Evolutionary conservation across 37 sponge, comb jelly and placozoan species (phyloP), one percentile per base, ranked within the genome.

Genomic region (Chondrilla cf. caribensis): DNA sequence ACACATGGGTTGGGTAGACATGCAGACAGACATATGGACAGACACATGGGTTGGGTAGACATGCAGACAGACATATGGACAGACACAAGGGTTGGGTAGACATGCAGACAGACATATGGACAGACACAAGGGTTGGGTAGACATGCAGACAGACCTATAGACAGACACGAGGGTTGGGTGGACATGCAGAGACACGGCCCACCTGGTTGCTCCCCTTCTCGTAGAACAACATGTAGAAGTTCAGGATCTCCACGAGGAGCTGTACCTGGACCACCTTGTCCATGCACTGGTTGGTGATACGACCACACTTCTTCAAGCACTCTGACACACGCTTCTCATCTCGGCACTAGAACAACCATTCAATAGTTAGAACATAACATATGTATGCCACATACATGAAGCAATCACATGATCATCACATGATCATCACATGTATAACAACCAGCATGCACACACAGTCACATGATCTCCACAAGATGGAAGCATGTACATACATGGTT

Each of bases 271-370:
- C 99, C 2, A 85, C 58, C 33, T 80, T 73, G 38, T 98, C 99
- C 99, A 98, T 98, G 79, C 99, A 98, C 86, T 98, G 99, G 66
- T 82, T 88, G 54, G 97, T 92, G 38, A 98, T 94, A 41, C 95
- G 90, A 11, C 90, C 89, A 3, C 90, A 77, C 83, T 94, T 98
- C 93, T 94, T 96, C 54, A 98, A 81, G 67, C 99, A 96, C 81
- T 98, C 99, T 77, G 88, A 41, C 31, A 98, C 99, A 32, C 95
- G 62, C 81, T 96, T 96, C 8, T 86, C 84, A 31, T 97, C 93
- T 37, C 51, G 83, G 66, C 72, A 88, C 94, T 93, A 71, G 37
- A 88, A 9, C 41, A 18, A 85, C 3, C 36, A 38, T 5, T 35
- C 9, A 11, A 75, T n/a, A 25, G 24, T 73, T 40, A 1, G 37